Evolutionary conservation across 2,888 invertebrate genomes (phyloP).

Genomic region (Mesoligia furuncula): DNA sequence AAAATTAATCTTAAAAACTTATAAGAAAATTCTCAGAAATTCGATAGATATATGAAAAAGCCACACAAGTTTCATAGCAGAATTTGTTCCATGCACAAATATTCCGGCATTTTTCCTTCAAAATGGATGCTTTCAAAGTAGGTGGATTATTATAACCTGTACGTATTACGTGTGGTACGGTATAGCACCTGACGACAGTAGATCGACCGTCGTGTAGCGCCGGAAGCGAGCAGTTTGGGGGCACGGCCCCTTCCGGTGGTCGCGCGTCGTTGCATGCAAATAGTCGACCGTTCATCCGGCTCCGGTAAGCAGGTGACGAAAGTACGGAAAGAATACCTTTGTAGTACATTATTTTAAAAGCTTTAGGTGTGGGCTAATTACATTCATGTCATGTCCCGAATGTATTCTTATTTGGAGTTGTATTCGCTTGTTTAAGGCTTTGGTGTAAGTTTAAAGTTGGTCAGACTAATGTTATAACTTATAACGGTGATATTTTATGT

Average conservation of each 20-base stretch:
- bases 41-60: neutral
- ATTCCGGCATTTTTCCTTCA: slow-evolving; percentile 16
- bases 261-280: slow-evolving; percentile 88
- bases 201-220: slow-evolving; percentile 66
- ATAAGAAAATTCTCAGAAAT: neutral
- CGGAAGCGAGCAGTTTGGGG: slow-evolving; percentile 88
- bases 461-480: neutral
- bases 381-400: slow-evolving; percentile 36
- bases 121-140: slow-evolving; percentile 49
- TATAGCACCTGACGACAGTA: slow-evolving; percentile 66
- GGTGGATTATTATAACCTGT: slow-evolving; percentile 57
- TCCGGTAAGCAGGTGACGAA: slow-evolving; percentile 75
- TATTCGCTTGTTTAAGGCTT: slow-evolving; percentile 3
- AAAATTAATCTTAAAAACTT: neutral
- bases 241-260: slow-evolving; percentile 86
- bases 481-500: neutral
- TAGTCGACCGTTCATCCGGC: slow-evolving; percentile 71
- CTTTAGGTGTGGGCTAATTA: slow-evolving; percentile 47
- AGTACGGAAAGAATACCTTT: slow-evolving; percentile 63
- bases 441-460: neutral
- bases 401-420: slow-evolving; percentile 15
- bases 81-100: slow-evolving; percentile 15
- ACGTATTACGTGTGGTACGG: slow-evolving; percentile 26
- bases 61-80: neutral
- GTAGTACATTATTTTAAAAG: slow-evolving; percentile 49